Evolutionary conservation across 2,888 invertebrate species (phyloP), one percentile per base, ranked within the genome.

Genomic region (Amorpha juglandis): DNA sequence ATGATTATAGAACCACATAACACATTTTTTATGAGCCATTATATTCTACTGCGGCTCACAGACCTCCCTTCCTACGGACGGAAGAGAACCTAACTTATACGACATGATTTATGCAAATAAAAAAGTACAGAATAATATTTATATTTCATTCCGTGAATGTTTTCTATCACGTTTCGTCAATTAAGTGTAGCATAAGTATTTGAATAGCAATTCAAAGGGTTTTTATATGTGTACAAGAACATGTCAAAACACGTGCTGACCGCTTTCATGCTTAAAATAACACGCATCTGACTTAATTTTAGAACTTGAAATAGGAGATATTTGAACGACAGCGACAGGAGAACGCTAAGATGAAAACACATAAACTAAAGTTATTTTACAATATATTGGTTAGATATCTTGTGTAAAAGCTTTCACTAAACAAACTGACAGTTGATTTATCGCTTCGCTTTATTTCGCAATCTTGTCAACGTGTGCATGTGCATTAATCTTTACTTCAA

Each of bases 221-320:
- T 38, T 55, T 55, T 9, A 55, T 27, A 27, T 3, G 33, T 33
- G 33, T 33, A n/a, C 53, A 8, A n/a, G 7, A 53, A 38, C 16
- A 55, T 55, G 16, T 50, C 19, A 50, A 35, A 55, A 55, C 35
- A 38, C 16, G 11, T 55, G 55, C 35, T 55, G 35, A 35, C 9
- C 55, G 16, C 35, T 55, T 55, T 55, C 16, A 55, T 35, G 35
- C 38, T 55, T 11, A 35, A 55, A 38, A 35, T 55, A 38, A 55
- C 11, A 38, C n/a, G 35, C 16, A n/a, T 11, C 6, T 55, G 55
- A 38, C 11, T 55, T 55, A 38, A 38, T 55, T 52, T 35, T 55
- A 38, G 16, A 35, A 55, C n/a, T 8, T 50, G 50, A 19, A 50
- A 19, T 50, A 50, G 50, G 50, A 50, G 50, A 11, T 50, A 50